Base-by-base conservation (phyloP, 2,888 invertebrate species). In the Pseudanteris insignis region DNA sequence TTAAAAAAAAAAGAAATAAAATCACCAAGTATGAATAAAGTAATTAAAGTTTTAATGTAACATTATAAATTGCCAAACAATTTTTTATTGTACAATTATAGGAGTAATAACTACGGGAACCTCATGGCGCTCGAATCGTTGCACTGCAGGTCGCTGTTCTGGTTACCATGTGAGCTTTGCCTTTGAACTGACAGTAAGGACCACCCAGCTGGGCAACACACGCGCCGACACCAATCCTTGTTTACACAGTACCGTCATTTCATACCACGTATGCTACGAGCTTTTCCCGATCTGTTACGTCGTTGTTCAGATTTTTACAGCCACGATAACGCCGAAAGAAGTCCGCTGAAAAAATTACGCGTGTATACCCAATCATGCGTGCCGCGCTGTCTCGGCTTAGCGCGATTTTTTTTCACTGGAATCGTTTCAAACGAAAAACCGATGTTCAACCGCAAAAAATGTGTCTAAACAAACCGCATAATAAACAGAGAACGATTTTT, bases 161-260 rank as follows among this genome's bases (percentile, higher is more conserved):
- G 54, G 54, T 46, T 48, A 51, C 48, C 62, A 62, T 55, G 58
- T 63, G 62, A 63, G 30, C 47, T 21, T 32, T 50, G 57, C 34
- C 58, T 63, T 63, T 47, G 55, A 55, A 55, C 55, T 55, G 34
- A 41, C 47, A 46, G 34, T 38, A 41, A 44, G 41, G 76, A 72
- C 75, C 77, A 77, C 77, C 77, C 77, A 77, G 64, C 72, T 71
- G 66, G 75, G 68, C 74, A 76, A 76, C 77, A 77, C 74, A 76
- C 76, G 75, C 67, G 74, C 77, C 77, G 77, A 75, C 77, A 68
- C 71, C 72, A 70, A 70, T 67, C 72, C 68, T 64, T 77, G 77
- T 77, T 77, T 77, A 77, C 75, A 77, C 72, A 71, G 74, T 77
- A 77, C 71, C 68, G 76, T 77, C 74, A 77, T 77, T 77, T 76